phyloP scores from a whole-genome alignment of 2,888 invertebrate genomes.

The Sepioteuthis lessoniana region DNA sequence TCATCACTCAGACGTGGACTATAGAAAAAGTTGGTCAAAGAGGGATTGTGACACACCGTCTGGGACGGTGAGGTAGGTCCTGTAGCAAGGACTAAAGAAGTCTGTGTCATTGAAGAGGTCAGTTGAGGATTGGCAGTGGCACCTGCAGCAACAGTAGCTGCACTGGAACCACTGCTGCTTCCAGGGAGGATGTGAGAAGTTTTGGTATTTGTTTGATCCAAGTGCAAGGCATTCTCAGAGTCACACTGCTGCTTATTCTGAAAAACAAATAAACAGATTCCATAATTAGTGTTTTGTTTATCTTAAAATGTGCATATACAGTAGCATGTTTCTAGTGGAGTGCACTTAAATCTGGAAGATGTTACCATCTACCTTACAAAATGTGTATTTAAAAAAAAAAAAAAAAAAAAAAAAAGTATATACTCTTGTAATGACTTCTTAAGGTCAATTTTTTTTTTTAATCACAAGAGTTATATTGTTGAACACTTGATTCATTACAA shows the following conservation, averaged over 20 bases:
- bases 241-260: constrained; percentile 48
- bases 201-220: constrained; percentile 45
- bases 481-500: too few species aligned
- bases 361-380: too few species aligned
- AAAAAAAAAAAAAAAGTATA: too few species aligned
- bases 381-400: not conserved
- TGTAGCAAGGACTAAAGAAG: constrained; percentile 42
- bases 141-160: not conserved
- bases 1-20: constrained; percentile 68
- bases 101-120: constrained; percentile 40
- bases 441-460: too few species aligned
- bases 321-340: too few species aligned
- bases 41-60: not conserved
- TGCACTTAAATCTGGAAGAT: too few species aligned
- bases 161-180: not conserved
- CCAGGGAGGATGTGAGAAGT: not conserved
- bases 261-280: not conserved
- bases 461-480: too few species aligned
- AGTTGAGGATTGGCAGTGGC: constrained; percentile 14
- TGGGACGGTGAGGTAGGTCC: not conserved
- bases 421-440: too few species aligned
- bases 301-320: too few species aligned
- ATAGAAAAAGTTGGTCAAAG: constrained; percentile 48
- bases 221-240: constrained; percentile 40
- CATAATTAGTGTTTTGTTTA: too few species aligned